Evolutionary conservation across 2,113 vertebrate genomes (phyloP).

Genomic region (Pachypanchax playfairii): DNA sequence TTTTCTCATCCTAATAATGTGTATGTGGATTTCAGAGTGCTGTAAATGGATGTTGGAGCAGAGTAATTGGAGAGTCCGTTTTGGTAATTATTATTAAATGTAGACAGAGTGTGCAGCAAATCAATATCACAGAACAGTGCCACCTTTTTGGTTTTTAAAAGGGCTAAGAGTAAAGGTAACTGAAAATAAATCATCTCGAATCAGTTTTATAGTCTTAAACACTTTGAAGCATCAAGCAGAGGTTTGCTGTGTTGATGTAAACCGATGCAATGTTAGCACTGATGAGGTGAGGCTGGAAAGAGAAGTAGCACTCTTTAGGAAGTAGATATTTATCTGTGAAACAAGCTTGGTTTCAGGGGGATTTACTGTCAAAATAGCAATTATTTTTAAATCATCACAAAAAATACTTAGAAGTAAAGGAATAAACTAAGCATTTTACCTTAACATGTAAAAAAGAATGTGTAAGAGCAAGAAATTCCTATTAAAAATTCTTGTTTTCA

Average conservation of each 20-base stretch:
- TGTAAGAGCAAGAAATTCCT: no score
- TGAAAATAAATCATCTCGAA: no score
- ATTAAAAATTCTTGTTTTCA: no score
- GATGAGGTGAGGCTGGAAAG: neutral
- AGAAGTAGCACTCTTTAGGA: neutral
- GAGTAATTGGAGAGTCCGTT: constrained; percentile 76
- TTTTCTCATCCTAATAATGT: constrained; percentile 78
- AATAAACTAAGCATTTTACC: no score
- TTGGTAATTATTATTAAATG: constrained; percentile 82
- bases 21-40: constrained; percentile 70
- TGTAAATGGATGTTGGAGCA: constrained; percentile 70
- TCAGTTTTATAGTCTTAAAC: no score
- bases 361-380: neutral
- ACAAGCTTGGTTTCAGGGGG: neutral
- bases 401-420: no score
- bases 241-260: neutral
- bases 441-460: no score
- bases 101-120: constrained; percentile 74
- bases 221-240: neutral
- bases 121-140: constrained; percentile 67
- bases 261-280: neutral
- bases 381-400: neutral
- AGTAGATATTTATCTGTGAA: neutral
- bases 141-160: constrained; percentile 54
- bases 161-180: constrained; percentile 54